Base-by-base conservation (phyloP, 2,888 invertebrate species). In the Eretmocerus hayati region DNA sequence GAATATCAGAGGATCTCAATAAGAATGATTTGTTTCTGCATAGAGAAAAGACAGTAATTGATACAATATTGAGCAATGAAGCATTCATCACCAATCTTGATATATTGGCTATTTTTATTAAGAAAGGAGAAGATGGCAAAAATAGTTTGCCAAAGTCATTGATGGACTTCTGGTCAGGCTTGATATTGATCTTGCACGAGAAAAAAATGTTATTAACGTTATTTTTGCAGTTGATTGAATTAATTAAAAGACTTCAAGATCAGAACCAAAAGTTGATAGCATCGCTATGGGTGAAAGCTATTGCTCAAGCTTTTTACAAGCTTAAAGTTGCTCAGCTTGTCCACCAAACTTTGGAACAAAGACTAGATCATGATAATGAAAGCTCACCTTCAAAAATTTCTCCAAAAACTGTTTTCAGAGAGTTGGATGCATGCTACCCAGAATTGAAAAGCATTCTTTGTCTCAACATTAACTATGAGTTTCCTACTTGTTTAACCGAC, bases 201-300 rank as follows among this genome's bases (percentile, higher is more conserved):
- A 73, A 75, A 62, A 73, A 76, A 50, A 61, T 80, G 38, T 58
- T 82, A 39, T 62, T 75, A 42, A 62, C 71, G 8, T 72, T 82
- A 47, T 62, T 77, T 39, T 46, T 74, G 53, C 72, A 71, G 42
- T 65, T 80, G 11, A 65, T 77, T 20, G 64, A 71, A 50, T 58
- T 76, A 36, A 71, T 75, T 19, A 65, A 75, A 54, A 60, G 62
- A 46, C 62, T 62, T 46, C 61, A 67, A 39, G 62, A 63, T 43
- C 60, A 61, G 21, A 54, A 58, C 16, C 75, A 63, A 61, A 63
- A 72, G 33, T 59, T 65, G 8, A 62, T 76, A 18, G 75, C 77
- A 54, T 74, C 78, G n/a, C 62, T 77, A 22, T 80, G 80, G 80
- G 65, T 77, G 18, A 73, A 72, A 42, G 71, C 76, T 58, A 75